Evolutionary conservation across 2,888 invertebrate species (phyloP), one percentile per base, ranked within the genome.

Genomic region (Melangyna quadrimaculata): DNA sequence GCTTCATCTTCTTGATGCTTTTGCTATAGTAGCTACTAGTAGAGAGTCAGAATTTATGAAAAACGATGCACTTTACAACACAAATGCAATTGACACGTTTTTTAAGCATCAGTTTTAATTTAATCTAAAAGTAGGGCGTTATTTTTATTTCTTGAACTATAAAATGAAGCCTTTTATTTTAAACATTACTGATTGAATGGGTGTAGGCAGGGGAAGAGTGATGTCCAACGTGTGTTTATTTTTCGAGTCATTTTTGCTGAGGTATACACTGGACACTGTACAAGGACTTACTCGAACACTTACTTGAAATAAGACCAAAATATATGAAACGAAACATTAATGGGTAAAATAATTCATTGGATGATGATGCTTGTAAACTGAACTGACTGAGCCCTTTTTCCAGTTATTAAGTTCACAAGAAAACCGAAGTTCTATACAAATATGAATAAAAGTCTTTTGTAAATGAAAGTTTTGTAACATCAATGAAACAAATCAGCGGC

Each of bases 1-100:
- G 40, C 24, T 40, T 35, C 19, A 29, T 59, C 14, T 17, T n/a
- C n/a, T n/a, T n/a, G n/a, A n/a, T 59, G 19, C 57, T 55, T 55
- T 53, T n/a, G n/a, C n/a, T n/a, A n/a, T n/a, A n/a, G n/a, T n/a
- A n/a, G n/a, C 35, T 3, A 27, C 29, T 8, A 3, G 8, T 7
- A n/a, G 10, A 57, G 57, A 57, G 57, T 2, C 8, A 14, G 24
- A 51, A 51, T 51, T 51, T 35, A 59, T 59, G 57, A 59, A 59
- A 59, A 59, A 55, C 53, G 19, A 53, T 59, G 63, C 78, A 48
- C 51, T 40, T 59, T 59, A 61, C 69, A 57, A 74, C 73, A 78
- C 22, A 45, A 70, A 55, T 79, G 79, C 74, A 40, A 84, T 71
- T 79, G 83, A 84, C 78, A 78, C 74, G 78, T 83, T 40, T 45